Evolutionary conservation across 2,888 invertebrate genomes (phyloP).

Genomic region (Amiota mariae): DNA sequence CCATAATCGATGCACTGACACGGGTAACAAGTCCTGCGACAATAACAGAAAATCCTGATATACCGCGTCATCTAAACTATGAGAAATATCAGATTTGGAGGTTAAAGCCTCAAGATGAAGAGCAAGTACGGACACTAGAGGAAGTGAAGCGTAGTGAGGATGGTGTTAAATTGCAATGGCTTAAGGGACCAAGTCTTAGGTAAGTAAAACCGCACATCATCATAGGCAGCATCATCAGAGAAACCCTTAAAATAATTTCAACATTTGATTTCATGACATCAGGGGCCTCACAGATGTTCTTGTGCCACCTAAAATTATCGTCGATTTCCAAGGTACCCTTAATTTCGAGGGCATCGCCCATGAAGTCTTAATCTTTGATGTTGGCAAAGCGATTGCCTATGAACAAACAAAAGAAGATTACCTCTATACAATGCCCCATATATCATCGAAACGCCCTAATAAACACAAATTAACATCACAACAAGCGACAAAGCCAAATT

Average conservation of each 20-base stretch:
- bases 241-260: not conserved
- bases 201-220: constrained; percentile 39
- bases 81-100: constrained; percentile 75
- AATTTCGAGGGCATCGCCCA: constrained; percentile 78
- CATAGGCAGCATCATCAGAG: too few relatives aligned
- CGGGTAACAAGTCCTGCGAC: constrained; percentile 49
- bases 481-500: constrained; percentile 35
- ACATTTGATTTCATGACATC: constrained; percentile 8
- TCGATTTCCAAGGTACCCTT: constrained; percentile 74
- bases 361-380: constrained; percentile 81
- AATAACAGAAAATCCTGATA: constrained; percentile 55
- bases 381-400: constrained; percentile 82
- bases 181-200: constrained; percentile 76
- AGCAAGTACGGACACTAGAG: constrained; percentile 73
- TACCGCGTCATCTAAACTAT: constrained; percentile 68
- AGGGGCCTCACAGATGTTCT: constrained; percentile 80
- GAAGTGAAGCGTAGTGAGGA: constrained; percentile 74
- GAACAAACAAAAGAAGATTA: constrained; percentile 78
- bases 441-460: constrained; percentile 20
- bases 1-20: constrained; percentile 56
- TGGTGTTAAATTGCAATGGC: constrained; percentile 77
- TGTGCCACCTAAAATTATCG: constrained; percentile 79
- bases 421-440: constrained; percentile 58
- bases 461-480: constrained; percentile 31
- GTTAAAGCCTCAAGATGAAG: constrained; percentile 72